Percentiles rank a stretch among this genome's conserved stretches.
These are phyloP conservation scores for Mythimna ferrago DNA, from an alignment of 2,888 invertebrate species.

Conservation along the genomic window DNA sequence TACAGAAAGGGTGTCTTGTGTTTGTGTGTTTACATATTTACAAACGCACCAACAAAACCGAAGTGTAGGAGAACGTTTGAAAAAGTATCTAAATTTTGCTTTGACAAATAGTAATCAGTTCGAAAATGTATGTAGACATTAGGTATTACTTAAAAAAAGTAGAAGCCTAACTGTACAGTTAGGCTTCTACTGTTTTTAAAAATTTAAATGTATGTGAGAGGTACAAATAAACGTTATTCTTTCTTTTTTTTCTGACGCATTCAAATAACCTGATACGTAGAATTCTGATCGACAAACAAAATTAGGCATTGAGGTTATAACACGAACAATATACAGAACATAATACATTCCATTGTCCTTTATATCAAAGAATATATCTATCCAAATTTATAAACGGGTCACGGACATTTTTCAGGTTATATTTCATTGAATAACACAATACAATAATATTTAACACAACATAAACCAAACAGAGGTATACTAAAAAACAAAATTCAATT, in stretches of 20 bases:
- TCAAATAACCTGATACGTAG: not conserved
- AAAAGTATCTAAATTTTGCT: not conserved
- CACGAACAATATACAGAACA: not conserved
- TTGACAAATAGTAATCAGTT: not conserved
- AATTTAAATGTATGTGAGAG: too few relatives aligned
- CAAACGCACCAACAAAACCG: too few relatives aligned
- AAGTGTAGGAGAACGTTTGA: too few relatives aligned
- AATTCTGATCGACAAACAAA: not conserved
- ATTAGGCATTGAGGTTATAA: not conserved
- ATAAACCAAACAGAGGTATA: conserved; percentile 48
- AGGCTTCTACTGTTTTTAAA: too few relatives aligned
- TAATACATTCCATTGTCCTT: conserved; percentile 6
- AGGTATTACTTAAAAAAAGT: not conserved
- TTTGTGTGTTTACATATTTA: too few relatives aligned
- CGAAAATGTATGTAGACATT: not conserved
- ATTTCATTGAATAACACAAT: conserved; percentile 34
- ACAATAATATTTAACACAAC: conserved; percentile 52
- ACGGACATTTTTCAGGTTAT: conserved; percentile 12
- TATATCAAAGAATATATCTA: not conserved
- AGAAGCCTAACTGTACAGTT: not conserved
- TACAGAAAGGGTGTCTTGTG: too few relatives aligned
- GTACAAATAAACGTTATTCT: too few relatives aligned
- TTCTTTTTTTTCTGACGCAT: too few relatives aligned
- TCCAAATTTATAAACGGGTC: conserved; percentile 11
- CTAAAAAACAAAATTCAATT: conserved; percentile 67